Evolutionary conservation across 2,888 invertebrate genomes (phyloP).

Genomic region (Reticulitermes lucifugus): DNA sequence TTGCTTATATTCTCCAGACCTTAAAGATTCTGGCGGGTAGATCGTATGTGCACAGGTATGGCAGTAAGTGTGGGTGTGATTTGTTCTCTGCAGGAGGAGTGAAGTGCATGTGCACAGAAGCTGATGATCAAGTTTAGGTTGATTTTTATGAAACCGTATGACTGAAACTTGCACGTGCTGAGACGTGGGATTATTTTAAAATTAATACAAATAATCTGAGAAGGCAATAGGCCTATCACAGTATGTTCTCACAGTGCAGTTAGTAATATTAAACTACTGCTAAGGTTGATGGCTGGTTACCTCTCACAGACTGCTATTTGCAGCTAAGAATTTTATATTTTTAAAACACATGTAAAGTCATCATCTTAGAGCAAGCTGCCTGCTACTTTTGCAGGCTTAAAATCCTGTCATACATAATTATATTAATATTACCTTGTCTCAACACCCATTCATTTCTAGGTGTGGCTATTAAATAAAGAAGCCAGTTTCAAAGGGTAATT

Average conservation of each 20-base stretch:
- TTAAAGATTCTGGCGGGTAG: neutral
- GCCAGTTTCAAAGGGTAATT: too few relatives aligned
- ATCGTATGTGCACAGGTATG: neutral
- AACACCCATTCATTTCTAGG: too few relatives aligned
- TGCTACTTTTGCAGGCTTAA: too few relatives aligned
- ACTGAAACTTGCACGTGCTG: constrained; percentile 19
- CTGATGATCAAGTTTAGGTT: constrained; percentile 14
- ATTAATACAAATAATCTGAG: constrained; percentile 24
- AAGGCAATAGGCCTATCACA: constrained; percentile 28
- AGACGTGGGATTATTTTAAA: constrained; percentile 9
- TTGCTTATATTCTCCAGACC: constrained; percentile 31
- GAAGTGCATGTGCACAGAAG: neutral
- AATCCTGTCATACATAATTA: too few relatives aligned
- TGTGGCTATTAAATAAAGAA: too few relatives aligned
- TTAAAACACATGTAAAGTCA: too few relatives aligned
- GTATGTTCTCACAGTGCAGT: neutral
- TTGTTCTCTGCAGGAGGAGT: neutral
- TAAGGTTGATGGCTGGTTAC: too few relatives aligned
- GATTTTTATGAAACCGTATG: constrained; percentile 21
- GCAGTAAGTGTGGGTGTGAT: too few relatives aligned
- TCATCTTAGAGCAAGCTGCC: too few relatives aligned
- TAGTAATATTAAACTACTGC: neutral
- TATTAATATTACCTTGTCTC: too few relatives aligned
- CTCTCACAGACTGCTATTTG: too few relatives aligned
- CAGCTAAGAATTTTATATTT: too few relatives aligned